Evolutionary conservation across 2,113 vertebrate species (phyloP), one percentile per base, ranked within the genome.

Genomic region (Cebus imitator): DNA sequence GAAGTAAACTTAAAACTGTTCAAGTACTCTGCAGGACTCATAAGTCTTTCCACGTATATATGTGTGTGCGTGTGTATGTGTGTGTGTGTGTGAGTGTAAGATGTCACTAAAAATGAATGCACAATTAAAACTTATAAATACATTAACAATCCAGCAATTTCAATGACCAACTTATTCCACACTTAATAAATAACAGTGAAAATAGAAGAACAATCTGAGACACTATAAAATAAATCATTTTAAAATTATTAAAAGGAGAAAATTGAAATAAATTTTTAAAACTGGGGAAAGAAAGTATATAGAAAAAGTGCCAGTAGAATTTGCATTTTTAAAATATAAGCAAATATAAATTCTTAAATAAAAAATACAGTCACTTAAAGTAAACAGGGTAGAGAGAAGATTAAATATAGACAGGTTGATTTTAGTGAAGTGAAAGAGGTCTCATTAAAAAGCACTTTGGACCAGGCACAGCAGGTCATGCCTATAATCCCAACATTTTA

Each of bases 171-270:
- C 37, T 32, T 96, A 73, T 14, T 90, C 32, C 55, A 92, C 2
- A 72, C 3, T 55, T 83, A 64, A 40, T 73, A 90, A 45, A 23
- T 25, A 87, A 79, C 11, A 48, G 11, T 80, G 23, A 43, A 91
- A 96, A 66, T 57, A 80, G 95, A 0, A 84, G 6, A 89, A 79
- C 7, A 58, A 90, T 45, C 57, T 75, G 45, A 78, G 88, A 85
- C 5, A 76, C 61, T 93, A 70, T 76, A 32, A 97, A 90, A 87
- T 90, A 93, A 76, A 87, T 57, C 57, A 50, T 43, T 52, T 78
- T 57, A 79, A 81, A 79, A 96, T 95, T 93, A 68, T 78, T 52
- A 96, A 95, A 90, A 90, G 72, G 57, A 90, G 27, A 35, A 78
- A 55, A 90, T 48, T 25, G 21, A 82, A 90, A 76, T 43, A 90